These are phyloP conservation scores for Muscidifurax raptorellus DNA, from an alignment of 1,140 invertebrate species.

Conservation along the genomic window DNA sequence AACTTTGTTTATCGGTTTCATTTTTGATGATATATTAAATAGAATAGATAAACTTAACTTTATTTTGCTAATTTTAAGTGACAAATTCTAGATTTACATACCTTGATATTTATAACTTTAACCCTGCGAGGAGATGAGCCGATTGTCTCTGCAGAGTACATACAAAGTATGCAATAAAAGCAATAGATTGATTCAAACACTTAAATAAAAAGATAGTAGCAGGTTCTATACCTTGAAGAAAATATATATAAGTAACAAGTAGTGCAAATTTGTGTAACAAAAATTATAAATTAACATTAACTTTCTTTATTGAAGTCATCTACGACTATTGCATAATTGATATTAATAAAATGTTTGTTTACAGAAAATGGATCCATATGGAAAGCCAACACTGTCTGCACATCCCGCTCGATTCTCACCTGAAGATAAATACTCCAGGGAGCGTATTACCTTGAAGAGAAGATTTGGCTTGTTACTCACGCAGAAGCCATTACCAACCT, in stretches of 20 bases:
- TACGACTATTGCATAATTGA: background rate
- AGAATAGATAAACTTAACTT: background rate
- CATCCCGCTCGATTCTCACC: slow-evolving; percentile 97
- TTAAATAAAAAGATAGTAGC: background rate
- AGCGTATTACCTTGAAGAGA: slow-evolving; percentile 93
- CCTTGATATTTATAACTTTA: background rate
- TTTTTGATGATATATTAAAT: background rate
- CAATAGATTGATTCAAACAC: background rate
- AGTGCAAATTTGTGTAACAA: background rate
- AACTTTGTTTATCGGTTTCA: too few relatives aligned
- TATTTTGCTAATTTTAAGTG: background rate
- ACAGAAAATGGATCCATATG: slow-evolving; percentile 84
- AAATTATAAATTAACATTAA: background rate
- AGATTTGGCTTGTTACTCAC: slow-evolving; percentile 91
- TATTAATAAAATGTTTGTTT: slow-evolving; percentile 65
- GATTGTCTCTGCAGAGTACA: background rate
- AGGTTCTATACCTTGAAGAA: background rate
- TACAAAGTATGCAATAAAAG: background rate
- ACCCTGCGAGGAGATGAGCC: background rate
- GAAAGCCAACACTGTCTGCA: slow-evolving; percentile 89
- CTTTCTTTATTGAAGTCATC: background rate
- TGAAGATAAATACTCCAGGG: slow-evolving; percentile 95
- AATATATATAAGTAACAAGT: background rate
- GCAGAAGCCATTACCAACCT: slow-evolving; percentile 86
- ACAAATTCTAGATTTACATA: background rate